Evolutionary conservation across 2,797 vertebrate species (phyloP).

Genomic region (Anolis apletophallus): DNA sequence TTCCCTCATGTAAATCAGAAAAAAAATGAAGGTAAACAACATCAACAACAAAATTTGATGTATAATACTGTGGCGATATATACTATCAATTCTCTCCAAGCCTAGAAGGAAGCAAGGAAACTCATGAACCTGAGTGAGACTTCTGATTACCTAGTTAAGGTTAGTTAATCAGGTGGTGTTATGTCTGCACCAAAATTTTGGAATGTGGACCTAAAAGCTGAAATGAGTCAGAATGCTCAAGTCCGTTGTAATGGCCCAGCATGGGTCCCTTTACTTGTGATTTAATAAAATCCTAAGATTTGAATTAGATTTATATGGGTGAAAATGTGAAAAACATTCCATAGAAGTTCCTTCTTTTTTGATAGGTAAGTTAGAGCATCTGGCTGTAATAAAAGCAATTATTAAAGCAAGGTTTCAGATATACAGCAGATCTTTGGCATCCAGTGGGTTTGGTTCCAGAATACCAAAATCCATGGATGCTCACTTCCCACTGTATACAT

Average conservation of each 20-base stretch:
- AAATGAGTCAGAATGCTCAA: too few species aligned
- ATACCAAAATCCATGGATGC: too few species aligned
- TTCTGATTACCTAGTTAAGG: background rate
- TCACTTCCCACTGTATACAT: too few species aligned
- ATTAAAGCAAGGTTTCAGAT: background rate
- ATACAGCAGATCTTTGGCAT: background rate
- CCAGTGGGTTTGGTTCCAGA: too few species aligned
- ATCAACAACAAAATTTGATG: too few species aligned
- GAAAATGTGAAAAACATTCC: background rate
- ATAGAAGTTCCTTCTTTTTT: background rate
- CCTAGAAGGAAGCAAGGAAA: background rate
- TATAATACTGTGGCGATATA: background rate
- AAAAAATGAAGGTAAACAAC: too few species aligned
- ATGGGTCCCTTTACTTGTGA: background rate
- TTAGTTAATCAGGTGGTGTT: background rate
- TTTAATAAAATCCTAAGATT: background rate
- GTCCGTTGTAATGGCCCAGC: background rate
- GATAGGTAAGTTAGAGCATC: background rate
- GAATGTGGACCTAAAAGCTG: background rate
- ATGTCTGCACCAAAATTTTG: background rate
- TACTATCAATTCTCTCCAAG: background rate
- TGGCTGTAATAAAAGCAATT: background rate
- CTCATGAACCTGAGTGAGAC: too few species aligned
- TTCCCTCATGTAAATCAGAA: too few species aligned
- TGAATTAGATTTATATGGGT: background rate